phyloP scores from a whole-genome alignment of 2,888 invertebrate species.

The Caenorhabditis panamensis region DNA sequence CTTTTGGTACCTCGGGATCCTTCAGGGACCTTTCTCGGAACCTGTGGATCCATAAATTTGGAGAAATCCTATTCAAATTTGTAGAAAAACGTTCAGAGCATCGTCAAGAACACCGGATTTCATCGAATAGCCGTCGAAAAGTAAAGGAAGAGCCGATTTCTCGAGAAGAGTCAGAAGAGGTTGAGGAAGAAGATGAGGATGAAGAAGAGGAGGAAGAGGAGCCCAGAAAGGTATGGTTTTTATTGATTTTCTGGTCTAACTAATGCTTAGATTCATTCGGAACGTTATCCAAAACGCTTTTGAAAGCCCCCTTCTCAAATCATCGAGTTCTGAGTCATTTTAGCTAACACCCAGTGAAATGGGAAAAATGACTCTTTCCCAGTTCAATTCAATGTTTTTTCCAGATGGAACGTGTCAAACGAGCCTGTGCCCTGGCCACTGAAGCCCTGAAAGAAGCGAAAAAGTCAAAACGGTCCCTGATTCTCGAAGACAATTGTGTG shows the following conservation, averaged over 20 bases:
- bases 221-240: not conserved
- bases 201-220: constrained; percentile 14
- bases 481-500: constrained; percentile 34
- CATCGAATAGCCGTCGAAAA: not conserved
- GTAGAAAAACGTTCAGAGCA: too few relatives aligned
- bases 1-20: too few relatives aligned
- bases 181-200: constrained; percentile 11
- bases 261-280: too few relatives aligned
- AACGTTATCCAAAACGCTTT: too few relatives aligned
- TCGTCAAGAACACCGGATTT: not conserved
- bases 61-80: too few relatives aligned
- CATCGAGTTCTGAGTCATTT: too few relatives aligned
- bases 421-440: constrained; percentile 13
- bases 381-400: not conserved
- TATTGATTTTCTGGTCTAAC: not conserved
- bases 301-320: too few relatives aligned
- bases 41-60: not conserved
- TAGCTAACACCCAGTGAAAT: too few relatives aligned
- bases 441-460: constrained; percentile 34
- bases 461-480: not conserved
- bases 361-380: too few relatives aligned
- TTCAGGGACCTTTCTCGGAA: not conserved
- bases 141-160: not conserved
- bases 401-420: constrained; percentile 31
- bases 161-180: not conserved